phyloP scores from a whole-genome alignment of 2,113 vertebrate genomes.

The Toxostoma redivivum region DNA sequence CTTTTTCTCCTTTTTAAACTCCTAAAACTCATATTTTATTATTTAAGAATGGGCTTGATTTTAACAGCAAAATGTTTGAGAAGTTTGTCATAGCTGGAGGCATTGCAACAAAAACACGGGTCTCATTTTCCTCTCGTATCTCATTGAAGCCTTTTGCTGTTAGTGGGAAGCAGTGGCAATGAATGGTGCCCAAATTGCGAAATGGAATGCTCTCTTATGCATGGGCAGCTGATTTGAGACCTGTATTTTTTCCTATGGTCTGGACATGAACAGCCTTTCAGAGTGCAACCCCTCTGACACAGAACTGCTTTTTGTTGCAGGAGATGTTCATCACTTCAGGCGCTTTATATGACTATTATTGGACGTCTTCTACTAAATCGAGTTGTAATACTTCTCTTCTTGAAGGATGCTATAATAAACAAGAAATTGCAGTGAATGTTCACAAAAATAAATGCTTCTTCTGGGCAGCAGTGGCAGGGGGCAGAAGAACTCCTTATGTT shows the following conservation, averaged over 20 bases:
- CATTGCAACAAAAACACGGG: not conserved
- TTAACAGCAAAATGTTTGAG: not conserved
- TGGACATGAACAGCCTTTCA: not conserved
- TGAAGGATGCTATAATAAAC: not conserved
- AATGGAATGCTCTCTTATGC: not conserved
- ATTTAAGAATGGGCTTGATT: not conserved
- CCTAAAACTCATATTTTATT: not conserved
- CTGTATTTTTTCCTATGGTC: not conserved
- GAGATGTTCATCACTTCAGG: not conserved
- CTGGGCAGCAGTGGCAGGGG: not conserved
- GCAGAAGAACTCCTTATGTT: constrained; percentile 9
- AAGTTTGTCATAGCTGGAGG: not conserved
- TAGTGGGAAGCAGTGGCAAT: not conserved
- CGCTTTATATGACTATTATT: not conserved
- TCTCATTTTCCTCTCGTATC: not conserved
- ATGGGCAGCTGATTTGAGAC: not conserved
- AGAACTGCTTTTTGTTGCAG: not conserved
- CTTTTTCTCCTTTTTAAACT: not conserved
- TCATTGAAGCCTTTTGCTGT: not conserved
- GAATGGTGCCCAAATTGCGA: not conserved
- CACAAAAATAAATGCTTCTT: not conserved
- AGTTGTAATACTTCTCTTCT: not conserved
- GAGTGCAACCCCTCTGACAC: not conserved
- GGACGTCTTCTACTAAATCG: not conserved
- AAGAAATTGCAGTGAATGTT: not conserved